Conservation (phyloP, 2,888 invertebrate genomes). For the Drosophila neotestacea region DNA sequence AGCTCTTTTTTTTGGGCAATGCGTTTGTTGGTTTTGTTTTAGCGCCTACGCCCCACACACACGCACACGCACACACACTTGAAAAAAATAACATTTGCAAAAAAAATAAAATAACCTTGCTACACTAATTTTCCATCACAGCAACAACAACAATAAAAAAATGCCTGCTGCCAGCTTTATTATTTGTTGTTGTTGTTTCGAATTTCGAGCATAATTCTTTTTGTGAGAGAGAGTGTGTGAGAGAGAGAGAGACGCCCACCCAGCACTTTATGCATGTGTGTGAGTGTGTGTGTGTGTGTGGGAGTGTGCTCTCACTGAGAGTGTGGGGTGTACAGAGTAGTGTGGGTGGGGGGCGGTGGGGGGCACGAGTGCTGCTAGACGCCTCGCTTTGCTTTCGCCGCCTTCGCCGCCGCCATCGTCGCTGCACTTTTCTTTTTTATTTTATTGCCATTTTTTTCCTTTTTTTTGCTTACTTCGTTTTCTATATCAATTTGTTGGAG, state of each 20-base stretch:
- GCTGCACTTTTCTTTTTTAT: conserved; percentile 56
- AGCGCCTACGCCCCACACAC: conserved; percentile 24
- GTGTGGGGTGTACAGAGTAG: conserved; percentile 2
- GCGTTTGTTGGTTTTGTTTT: neutral
- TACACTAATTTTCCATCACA: neutral
- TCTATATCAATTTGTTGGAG: conserved; percentile 21
- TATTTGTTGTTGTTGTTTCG: conserved; percentile 36
- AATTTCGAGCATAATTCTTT: conserved; percentile 24
- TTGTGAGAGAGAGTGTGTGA: conserved; percentile 13
- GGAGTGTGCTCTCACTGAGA: conserved; percentile 16
- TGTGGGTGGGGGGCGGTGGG: neutral
- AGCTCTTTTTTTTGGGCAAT: neutral
- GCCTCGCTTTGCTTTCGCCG: conserved; percentile 54
- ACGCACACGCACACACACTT: too few species aligned
- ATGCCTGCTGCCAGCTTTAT: conserved; percentile 9
- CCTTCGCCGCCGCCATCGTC: conserved; percentile 5
- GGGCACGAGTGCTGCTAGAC: conserved; percentile 51
- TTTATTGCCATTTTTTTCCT: neutral
- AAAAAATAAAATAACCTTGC: conserved; percentile 11
- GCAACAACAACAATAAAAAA: conserved; percentile 7
- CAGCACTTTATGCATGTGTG: conserved; percentile 7
- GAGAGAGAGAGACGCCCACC: conserved; percentile 31
- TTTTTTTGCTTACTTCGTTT: conserved; percentile 54
- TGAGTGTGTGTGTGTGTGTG: conserved; percentile 7
- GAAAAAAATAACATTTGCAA: conserved; percentile 4